These are phyloP conservation scores for Blastobasis lacticolella DNA, from an alignment of 2,888 invertebrate genomes.

Conservation along the genomic window DNA sequence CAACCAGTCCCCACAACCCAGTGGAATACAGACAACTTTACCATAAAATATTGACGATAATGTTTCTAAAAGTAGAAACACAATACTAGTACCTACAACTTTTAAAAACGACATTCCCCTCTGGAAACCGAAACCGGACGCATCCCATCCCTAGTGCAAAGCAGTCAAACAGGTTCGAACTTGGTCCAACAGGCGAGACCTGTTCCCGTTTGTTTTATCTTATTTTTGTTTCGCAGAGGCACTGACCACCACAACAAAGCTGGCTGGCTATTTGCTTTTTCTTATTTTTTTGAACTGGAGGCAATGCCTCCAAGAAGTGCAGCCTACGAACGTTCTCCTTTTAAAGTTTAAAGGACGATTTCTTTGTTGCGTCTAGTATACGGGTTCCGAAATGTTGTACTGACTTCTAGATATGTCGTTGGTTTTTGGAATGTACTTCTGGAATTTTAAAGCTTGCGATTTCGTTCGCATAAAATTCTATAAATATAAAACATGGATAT, in stretches of 20 bases:
- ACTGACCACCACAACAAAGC: constrained; percentile 74
- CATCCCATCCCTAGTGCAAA: constrained; percentile 24
- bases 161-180: constrained; percentile 53
- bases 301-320: constrained; percentile 42
- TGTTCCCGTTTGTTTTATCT: constrained; percentile 60
- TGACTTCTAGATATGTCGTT: no score
- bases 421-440: no score
- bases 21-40: no score
- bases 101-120: no score
- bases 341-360: constrained; percentile 3
- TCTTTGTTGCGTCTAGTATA: neutral
- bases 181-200: constrained; percentile 35
- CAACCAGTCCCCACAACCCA: no score
- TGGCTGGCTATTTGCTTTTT: constrained; percentile 50
- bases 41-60: neutral
- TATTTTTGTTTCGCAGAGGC: constrained; percentile 69
- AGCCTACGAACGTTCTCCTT: constrained; percentile 19
- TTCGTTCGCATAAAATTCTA: no score
- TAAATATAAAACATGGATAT: no score
- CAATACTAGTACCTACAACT: constrained; percentile 28
- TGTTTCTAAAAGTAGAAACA: constrained; percentile 27
- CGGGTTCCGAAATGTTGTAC: no score
- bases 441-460: no score
- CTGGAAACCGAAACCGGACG: no score
- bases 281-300: constrained; percentile 26